phyloP scores from a whole-genome alignment of 2,113 vertebrate species.

The Sclerurus mexicanus region DNA sequence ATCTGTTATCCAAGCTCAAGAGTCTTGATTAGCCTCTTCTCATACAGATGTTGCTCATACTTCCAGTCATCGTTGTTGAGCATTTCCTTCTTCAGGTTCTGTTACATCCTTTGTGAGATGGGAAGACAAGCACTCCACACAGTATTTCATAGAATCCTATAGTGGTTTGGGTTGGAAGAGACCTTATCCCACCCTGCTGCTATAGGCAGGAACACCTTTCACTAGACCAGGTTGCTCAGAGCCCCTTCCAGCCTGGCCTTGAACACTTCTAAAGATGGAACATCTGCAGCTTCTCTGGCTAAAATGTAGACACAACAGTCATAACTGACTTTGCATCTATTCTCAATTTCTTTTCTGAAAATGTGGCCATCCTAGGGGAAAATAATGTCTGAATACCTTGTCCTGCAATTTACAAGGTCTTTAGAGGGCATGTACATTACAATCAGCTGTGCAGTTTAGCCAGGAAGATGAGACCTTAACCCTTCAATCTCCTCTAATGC shows the following conservation, averaged over 20 bases:
- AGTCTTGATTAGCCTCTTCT: background rate
- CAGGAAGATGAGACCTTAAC: background rate
- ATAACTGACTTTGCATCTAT: background rate
- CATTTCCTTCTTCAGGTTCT: background rate
- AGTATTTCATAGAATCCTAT: background rate
- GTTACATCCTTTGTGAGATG: background rate
- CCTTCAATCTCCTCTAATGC: background rate
- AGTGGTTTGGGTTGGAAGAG: background rate
- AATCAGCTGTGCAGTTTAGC: background rate
- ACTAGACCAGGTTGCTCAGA: background rate
- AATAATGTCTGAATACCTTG: background rate
- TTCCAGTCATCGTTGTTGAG: background rate
- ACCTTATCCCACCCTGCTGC: background rate
- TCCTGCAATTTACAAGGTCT: background rate
- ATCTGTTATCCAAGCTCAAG: background rate
- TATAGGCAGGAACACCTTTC: background rate
- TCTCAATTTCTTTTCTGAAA: background rate
- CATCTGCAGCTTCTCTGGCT: background rate
- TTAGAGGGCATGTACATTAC: background rate
- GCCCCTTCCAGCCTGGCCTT: background rate
- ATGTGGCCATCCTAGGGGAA: background rate
- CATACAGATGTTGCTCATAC: background rate
- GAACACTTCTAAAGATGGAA: background rate
- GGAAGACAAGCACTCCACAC: background rate
- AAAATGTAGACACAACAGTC: background rate